Base-by-base conservation (phyloP, 2,797 vertebrate genomes). In the Onychomys torridus region DNA sequence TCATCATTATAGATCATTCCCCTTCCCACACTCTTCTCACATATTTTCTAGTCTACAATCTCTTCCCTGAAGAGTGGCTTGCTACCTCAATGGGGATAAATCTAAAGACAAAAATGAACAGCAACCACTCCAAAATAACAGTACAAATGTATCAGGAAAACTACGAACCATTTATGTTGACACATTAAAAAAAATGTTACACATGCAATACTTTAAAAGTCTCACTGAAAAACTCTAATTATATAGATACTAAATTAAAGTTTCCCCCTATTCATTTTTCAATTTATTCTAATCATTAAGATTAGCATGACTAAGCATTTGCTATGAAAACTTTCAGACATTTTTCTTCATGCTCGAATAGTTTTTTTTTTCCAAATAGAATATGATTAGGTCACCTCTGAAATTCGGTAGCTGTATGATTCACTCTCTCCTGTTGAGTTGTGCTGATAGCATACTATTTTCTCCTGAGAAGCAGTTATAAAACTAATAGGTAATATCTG, bases 81-180 rank as follows among this genome's bases (percentile, higher is more conserved):
- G 4, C 57, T n/a, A 16, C 63, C 57, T 89, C 79, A 27, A 29
- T 46, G 29, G 16, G 21, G 55, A 2, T 76, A 91, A 71, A 89
- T 83, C 37, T 52, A 59, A 90, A 93, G 37, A 40, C 9, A 32
- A 34, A 61, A 81, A 52, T 25, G 86, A 91, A 84, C 52, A 11
- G 6, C n/a, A 93, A 11, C 5, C n/a, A 89, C 76, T 87, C 86
- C 40, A 40, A 95, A 90, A 89, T 85, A 91, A 63, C 17, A 87
- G 16, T 84, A 32, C 21, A 84, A 76, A 34, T 17, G 25, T 57
- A 67, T n/a, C 52, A 84, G 52, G 27, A 84, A 75, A 81, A 55
- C 14, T 65, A 91, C 43, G 83, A 96, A 82, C 71, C n/a, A 79
- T 71, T 93, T 79, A 83, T 91, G 37, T 29, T 83, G 75, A 25